A percentile compares a stretch with the other conserved stretches of the same genome.
Conservation (phyloP, 2,797 vertebrate species). For the Lacerta agilis region DNA sequence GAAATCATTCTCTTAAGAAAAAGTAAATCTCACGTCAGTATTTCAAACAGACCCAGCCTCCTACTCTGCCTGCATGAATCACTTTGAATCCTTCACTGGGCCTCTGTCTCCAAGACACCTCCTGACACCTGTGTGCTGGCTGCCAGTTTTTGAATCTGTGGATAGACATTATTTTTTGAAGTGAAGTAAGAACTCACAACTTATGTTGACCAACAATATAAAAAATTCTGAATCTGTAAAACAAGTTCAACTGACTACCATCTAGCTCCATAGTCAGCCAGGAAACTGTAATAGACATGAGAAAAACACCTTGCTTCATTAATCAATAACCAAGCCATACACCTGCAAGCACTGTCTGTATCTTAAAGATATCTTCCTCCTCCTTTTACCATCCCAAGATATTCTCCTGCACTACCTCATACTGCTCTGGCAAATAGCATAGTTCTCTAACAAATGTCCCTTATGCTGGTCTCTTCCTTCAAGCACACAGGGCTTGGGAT, state of each 20-base stretch:
- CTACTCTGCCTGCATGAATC: background rate
- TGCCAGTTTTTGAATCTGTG: background rate
- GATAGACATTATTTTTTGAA: background rate
- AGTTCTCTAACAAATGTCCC: background rate
- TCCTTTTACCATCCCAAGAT: background rate
- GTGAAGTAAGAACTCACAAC: background rate
- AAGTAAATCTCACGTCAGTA: background rate
- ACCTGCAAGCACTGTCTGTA: conserved; percentile 16
- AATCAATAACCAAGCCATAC: background rate
- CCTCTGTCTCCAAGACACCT: background rate
- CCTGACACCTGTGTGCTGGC: background rate
- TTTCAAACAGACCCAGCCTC: background rate
- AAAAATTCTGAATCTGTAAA: background rate
- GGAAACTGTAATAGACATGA: background rate
- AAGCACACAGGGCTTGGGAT: background rate
- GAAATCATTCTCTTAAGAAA: conserved; percentile 40
- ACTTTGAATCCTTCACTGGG: background rate
- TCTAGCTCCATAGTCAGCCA: background rate
- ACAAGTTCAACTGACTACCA: background rate
- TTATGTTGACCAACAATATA: background rate
- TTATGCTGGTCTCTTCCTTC: background rate
- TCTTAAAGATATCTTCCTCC: background rate
- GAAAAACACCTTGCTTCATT: background rate
- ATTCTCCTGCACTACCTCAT: background rate
- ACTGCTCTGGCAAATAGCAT: background rate